A percentile compares a stretch with the other conserved stretches of the same genome.
Conservation (phyloP, 2,113 vertebrate genomes). For the Zapornia atra region DNA sequence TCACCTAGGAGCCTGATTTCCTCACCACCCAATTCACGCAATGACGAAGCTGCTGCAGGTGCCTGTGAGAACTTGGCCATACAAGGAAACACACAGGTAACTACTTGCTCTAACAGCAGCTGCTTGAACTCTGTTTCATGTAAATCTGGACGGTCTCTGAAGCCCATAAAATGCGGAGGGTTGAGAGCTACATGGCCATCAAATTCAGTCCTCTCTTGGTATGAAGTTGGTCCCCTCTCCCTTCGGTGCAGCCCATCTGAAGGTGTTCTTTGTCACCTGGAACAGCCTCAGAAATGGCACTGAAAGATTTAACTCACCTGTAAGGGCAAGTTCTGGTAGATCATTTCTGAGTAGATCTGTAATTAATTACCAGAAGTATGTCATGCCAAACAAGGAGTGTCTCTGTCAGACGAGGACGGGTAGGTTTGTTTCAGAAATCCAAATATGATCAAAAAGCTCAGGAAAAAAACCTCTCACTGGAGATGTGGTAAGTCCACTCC, state of each 20-base stretch:
- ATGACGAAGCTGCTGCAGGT: background rate
- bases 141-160: background rate
- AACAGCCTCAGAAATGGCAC: background rate
- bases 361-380: background rate
- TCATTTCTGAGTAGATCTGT: background rate
- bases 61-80: background rate
- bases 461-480: background rate
- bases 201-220: background rate
- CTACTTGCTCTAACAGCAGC: background rate
- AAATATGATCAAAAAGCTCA: background rate
- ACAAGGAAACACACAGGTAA: background rate
- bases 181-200: background rate
- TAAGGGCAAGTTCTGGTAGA: background rate
- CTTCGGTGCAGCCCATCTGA: background rate
- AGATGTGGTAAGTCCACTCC: background rate
- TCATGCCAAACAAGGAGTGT: fast-evolving
- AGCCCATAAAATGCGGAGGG: background rate
- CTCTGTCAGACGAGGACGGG: background rate
- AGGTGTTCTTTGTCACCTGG: background rate
- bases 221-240: background rate
- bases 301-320: background rate
- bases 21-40: background rate
- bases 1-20: background rate
- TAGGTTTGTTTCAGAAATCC: background rate
- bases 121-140: background rate